Evolutionary conservation across 2,888 invertebrate genomes (phyloP).

Genomic region (Thymelicus acteon): DNA sequence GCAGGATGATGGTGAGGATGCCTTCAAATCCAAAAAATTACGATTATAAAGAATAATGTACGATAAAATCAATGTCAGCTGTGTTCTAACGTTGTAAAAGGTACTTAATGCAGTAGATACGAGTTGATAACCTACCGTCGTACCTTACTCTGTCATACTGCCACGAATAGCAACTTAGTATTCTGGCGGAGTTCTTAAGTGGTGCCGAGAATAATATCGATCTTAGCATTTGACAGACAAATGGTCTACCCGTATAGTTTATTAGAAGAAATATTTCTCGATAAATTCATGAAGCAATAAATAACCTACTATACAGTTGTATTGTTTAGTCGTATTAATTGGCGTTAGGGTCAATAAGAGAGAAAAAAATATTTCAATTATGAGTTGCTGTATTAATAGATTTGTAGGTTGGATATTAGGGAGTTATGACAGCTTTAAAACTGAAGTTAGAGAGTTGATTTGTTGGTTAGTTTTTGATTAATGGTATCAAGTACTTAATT

Average conservation of each 20-base stretch:
- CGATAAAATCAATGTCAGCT: background rate
- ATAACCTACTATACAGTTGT: background rate
- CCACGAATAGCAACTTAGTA: slow-evolving; percentile 15
- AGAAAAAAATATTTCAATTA: too few relatives aligned
- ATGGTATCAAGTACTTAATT: too few relatives aligned
- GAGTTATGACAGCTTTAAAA: too few relatives aligned
- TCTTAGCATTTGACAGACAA: slow-evolving; percentile 28
- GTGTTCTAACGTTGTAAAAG: background rate
- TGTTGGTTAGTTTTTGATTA: too few relatives aligned
- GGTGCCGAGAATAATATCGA: slow-evolving; percentile 26
- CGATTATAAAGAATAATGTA: background rate
- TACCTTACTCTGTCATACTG: background rate
- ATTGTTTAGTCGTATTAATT: too few relatives aligned
- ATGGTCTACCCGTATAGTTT: slow-evolving; percentile 20
- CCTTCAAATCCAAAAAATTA: too few relatives aligned
- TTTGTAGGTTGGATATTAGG: too few relatives aligned
- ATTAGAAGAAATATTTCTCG: slow-evolving; percentile 13
- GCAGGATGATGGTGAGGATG: too few relatives aligned
- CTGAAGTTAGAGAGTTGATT: too few relatives aligned
- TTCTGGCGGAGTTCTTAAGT: slow-evolving; percentile 30
- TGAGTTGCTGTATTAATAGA: too few relatives aligned
- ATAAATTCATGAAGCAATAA: background rate
- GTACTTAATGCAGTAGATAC: background rate
- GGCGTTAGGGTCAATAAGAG: too few relatives aligned
- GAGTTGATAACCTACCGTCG: background rate